phyloP scores from a whole-genome alignment of 2,113 vertebrate species.

The mouse (Mus musculus) region GRCm39 chr8:44510001-44510500 shows the following conservation, averaged over 20 bases:
- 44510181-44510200: background rate
- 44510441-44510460: background rate
- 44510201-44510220: conserved; percentile 5
- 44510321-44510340: background rate
- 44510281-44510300: background rate
- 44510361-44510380: background rate
- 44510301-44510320: background rate
- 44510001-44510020: conserved; percentile 23
- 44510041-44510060: conserved; percentile 17
- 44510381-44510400: background rate
- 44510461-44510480: background rate
- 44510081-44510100: conserved; percentile 13
- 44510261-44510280: background rate
- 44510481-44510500: background rate
- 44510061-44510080: conserved; percentile 2
- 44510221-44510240: background rate
- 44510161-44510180: background rate
- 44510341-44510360: background rate
- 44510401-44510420: background rate
- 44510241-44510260: background rate
- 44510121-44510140: conserved; percentile 2
- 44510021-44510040: background rate
- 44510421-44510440: background rate
- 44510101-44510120: background rate
- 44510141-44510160: background rate